Base-by-base conservation (phyloP, 2,888 invertebrate genomes). In the Epinotia nisella region DNA sequence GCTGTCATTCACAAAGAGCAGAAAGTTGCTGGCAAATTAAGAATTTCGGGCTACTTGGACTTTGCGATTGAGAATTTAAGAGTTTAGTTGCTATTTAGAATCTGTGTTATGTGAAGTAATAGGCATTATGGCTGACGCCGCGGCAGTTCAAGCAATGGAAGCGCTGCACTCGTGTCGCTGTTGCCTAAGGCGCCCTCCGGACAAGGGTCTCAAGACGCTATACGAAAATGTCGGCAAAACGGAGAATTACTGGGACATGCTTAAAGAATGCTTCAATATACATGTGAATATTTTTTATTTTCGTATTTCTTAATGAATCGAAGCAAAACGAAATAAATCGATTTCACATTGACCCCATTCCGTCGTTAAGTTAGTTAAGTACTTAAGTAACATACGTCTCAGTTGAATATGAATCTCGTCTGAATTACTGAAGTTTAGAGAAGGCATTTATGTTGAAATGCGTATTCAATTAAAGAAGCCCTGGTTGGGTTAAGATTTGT, bases 231-330 rank as follows among this genome's bases (percentile, higher is more conserved):
- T 88, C 1, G 90, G 86, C 17, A 85, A 86, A 75, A 78, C 84
- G 0, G 92, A 92, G 85, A 78, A 90, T 59, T 92, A 89, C 74
- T 85, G 84, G 45, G 90, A 91, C 76, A 90, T 92, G 89, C 75
- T 92, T 29, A 90, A 89, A 76, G 90, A 92, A 78, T 92, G 92
- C 84, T 92, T 91, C 75, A 88, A 90, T 81, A 89, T 92, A 75
- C 83, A 89, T 76, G 92, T 92, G 89, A 87, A 77, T 81, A 77
- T 21, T 35, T 19, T 53, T 29, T 53, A n/a, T 53, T 53, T 17
- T 19, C 19, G 10, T 53, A 19, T 17, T 19, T 53, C 19, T 49
- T 5, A 13, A 49, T 1, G 13, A 49, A 49, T 13, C n/a, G 7
- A n/a, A 13, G 7, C 5, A n/a, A 49, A 49, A 49, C 49, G 7